A percentile compares a stretch with the other conserved stretches of the same genome.
phyloP scores from a whole-genome alignment of 2,797 vertebrate species.

The Adrianichthys oophorus region DNA sequence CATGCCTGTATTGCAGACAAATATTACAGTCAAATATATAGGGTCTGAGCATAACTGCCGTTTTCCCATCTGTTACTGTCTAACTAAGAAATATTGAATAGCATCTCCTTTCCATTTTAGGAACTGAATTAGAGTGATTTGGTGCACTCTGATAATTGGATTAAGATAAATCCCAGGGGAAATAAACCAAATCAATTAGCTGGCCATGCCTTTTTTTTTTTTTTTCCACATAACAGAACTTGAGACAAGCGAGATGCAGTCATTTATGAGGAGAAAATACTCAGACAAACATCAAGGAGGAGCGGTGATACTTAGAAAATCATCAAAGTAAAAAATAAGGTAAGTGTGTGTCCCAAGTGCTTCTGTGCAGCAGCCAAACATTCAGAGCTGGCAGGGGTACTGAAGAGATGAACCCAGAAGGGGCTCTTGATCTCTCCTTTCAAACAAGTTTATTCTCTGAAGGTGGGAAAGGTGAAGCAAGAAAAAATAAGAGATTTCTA shows the following conservation, averaged over 20 bases:
- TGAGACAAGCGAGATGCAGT: conserved; percentile 54
- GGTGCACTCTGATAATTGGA: conserved; percentile 53
- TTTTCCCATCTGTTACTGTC: conserved; percentile 2
- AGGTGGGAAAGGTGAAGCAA: conserved; percentile 60
- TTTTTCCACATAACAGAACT: conserved; percentile 50
- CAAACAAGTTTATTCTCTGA: conserved; percentile 67
- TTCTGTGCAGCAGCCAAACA: conserved; percentile 51
- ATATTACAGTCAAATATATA: conserved; percentile 4
- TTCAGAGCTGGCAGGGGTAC: conserved; percentile 58
- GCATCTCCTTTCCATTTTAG: conserved; percentile 41
- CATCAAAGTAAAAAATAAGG: conserved; percentile 44
- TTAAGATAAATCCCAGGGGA: conserved; percentile 46
- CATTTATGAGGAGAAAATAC: conserved; percentile 49
- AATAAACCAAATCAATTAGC: conserved; percentile 57
- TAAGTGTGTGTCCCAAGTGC: conserved; percentile 46
- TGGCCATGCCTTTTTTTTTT: conserved; percentile 60
- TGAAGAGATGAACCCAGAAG: conserved; percentile 60
- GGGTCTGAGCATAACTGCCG: not conserved
- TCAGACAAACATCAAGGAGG: conserved; percentile 40
- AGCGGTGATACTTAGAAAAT: conserved; percentile 27
- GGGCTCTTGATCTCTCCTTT: conserved; percentile 61
- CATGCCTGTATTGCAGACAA: not conserved
- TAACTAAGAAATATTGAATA: conserved; percentile 19
- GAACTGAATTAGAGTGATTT: conserved; percentile 50
- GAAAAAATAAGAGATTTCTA: conserved; percentile 56